A percentile compares a stretch with the other conserved stretches of the same genome.
phyloP scores from a whole-genome alignment of 2,888 invertebrate species.

The Neuroscelio doddi region DNA sequence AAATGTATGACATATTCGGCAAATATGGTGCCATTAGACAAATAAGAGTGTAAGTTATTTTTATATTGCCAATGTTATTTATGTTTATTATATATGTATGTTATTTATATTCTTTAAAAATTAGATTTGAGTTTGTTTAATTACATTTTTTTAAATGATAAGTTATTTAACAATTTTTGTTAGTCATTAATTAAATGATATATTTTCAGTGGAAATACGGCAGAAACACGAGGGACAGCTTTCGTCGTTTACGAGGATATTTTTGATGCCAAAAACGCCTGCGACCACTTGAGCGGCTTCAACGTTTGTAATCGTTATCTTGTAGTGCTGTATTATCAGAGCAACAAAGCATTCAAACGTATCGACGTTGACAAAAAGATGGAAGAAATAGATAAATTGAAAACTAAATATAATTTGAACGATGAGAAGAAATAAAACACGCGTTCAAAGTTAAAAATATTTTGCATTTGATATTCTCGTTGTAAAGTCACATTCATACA shows the following conservation, averaged over 20 bases:
- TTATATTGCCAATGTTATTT: not conserved
- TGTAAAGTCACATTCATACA: too few relatives aligned
- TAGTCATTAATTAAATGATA: constrained; percentile 1
- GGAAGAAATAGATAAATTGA: constrained; percentile 95
- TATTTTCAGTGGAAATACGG: constrained; percentile 90
- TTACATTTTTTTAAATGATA: too few relatives aligned
- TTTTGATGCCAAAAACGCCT: constrained; percentile 99
- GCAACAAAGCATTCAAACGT: constrained; percentile 95
- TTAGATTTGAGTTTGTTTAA: too few relatives aligned
- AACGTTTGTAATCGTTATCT: constrained; percentile 99
- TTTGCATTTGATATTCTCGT: too few relatives aligned
- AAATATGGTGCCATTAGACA: constrained; percentile 99
- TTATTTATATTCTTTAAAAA: not conserved
- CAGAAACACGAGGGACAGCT: constrained; percentile 98
- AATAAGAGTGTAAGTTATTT: constrained; percentile 92
- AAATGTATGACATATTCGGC: constrained; percentile 99
- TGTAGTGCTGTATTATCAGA: constrained; percentile 98
- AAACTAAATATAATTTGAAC: constrained; percentile 84
- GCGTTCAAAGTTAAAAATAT: not conserved
- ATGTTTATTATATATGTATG: constrained; percentile 9
- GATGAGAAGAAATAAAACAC: constrained; percentile 59
- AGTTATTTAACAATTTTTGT: not conserved
- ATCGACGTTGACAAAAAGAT: constrained; percentile 96
- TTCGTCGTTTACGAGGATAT: constrained; percentile 99
- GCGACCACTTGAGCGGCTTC: constrained; percentile 98